Evolutionary conservation across 2,888 invertebrate species (phyloP).

Genomic region (Cataglyphis cursor): DNA sequence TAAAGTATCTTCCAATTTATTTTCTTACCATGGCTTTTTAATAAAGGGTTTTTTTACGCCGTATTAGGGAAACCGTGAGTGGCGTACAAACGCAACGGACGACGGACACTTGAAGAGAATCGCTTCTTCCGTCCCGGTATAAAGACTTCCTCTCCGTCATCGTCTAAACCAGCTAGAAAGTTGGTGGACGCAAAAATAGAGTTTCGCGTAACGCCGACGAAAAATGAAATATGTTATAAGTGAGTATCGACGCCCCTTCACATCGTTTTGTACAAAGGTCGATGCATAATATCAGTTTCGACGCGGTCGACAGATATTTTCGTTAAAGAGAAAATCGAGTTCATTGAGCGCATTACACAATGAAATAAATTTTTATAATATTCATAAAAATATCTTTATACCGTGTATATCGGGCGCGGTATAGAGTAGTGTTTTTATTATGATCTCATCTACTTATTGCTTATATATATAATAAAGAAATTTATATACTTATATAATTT

Average conservation of each 20-base stretch:
- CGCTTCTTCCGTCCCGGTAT: slow-evolving; percentile 82
- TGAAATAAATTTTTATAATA: background rate
- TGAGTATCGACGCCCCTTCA: slow-evolving; percentile 64
- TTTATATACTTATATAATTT: background rate
- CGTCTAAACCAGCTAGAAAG: slow-evolving; percentile 86
- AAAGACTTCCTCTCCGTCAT: slow-evolving; percentile 81
- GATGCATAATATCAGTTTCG: background rate
- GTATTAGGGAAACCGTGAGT: slow-evolving; percentile 13
- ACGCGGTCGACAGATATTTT: slow-evolving; percentile 1
- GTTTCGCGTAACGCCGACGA: slow-evolving; percentile 77
- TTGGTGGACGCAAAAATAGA: slow-evolving; percentile 83
- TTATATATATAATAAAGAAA: background rate
- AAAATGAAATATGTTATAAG: slow-evolving; percentile 87
- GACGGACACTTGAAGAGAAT: slow-evolving; percentile 83
- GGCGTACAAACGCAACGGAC: slow-evolving; percentile 70
- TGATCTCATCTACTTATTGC: background rate
- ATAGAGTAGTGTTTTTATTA: background rate
- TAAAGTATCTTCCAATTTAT: background rate
- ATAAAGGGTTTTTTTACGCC: slow-evolving; percentile 75
- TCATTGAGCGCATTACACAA: background rate
- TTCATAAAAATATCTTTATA: background rate
- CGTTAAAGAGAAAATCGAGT: background rate
- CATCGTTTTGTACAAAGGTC: slow-evolving; percentile 64
- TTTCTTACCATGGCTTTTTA: slow-evolving; percentile 82
- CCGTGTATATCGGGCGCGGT: too few relatives aligned